These are phyloP conservation scores for Atherinomorus stipes DNA, from an alignment of 2,113 vertebrate species.

Conservation along the genomic window DNA sequence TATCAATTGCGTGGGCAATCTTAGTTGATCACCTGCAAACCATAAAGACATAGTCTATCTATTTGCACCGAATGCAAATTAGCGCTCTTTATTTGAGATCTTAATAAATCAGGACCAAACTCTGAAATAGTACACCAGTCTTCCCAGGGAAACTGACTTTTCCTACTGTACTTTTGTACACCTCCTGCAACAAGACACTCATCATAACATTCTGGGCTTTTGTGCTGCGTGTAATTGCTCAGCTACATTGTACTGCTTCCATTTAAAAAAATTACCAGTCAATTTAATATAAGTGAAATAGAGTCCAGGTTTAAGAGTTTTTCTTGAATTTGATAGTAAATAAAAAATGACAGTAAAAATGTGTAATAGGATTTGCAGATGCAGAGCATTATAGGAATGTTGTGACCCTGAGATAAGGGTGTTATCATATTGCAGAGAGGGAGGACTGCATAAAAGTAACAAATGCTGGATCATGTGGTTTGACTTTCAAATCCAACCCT, in stretches of 20 bases:
- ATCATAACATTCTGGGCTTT: no score
- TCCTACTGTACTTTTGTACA: no score
- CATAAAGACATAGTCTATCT: no score
- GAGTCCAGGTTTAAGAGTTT: neutral
- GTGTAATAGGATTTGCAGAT: conserved; percentile 62
- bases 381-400: conserved; percentile 53
- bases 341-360: conserved; percentile 36
- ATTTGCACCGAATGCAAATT: no score
- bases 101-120: no score
- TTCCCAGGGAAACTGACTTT: no score
- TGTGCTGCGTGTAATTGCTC: neutral
- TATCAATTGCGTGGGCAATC: no score
- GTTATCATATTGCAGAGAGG: conserved; percentile 36
- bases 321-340: conserved; percentile 14
- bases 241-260: neutral
- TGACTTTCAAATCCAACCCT: conserved; percentile 18
- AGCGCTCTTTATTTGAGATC: no score
- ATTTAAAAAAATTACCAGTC: neutral
- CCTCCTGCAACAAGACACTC: no score
- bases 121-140: no score
- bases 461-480: conserved; percentile 31
- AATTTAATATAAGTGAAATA: neutral
- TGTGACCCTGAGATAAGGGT: conserved; percentile 67
- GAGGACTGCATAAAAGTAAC: conserved; percentile 42
- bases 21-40: no score